phyloP scores from a whole-genome alignment of 2,113 vertebrate genomes.

The Talpa occidentalis region DNA sequence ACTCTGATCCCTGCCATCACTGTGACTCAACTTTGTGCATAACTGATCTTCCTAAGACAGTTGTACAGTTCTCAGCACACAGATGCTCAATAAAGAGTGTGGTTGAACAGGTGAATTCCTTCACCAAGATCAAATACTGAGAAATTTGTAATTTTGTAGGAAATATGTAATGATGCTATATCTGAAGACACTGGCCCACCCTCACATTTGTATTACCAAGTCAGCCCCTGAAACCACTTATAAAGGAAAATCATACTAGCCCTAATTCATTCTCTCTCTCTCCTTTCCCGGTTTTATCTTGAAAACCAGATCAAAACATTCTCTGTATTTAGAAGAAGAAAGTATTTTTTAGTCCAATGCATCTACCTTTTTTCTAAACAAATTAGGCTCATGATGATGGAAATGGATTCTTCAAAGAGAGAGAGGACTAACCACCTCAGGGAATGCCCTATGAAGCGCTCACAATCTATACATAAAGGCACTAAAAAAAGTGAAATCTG shows the following conservation, averaged over 20 bases:
- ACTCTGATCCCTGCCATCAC: too few species aligned
- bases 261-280: too few species aligned
- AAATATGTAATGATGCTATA: background rate
- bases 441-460: too few species aligned
- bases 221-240: background rate
- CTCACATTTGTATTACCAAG: background rate
- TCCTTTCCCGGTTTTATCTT: background rate
- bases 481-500: background rate
- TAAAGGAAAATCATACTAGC: background rate
- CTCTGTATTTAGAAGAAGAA: background rate
- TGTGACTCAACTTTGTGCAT: background rate
- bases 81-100: background rate
- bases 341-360: background rate
- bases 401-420: background rate
- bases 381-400: background rate
- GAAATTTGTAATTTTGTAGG: background rate
- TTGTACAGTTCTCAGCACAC: background rate
- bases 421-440: background rate
- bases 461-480: background rate
- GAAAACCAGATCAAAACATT: background rate
- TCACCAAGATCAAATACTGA: background rate
- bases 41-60: background rate
- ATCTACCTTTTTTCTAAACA: conserved; percentile 4
- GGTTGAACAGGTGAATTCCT: background rate
- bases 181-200: background rate